A percentile compares a stretch with the other conserved stretches of the same genome.
Conservation (phyloP, 2,888 invertebrate genomes). For the Eledone cirrhosa region DNA sequence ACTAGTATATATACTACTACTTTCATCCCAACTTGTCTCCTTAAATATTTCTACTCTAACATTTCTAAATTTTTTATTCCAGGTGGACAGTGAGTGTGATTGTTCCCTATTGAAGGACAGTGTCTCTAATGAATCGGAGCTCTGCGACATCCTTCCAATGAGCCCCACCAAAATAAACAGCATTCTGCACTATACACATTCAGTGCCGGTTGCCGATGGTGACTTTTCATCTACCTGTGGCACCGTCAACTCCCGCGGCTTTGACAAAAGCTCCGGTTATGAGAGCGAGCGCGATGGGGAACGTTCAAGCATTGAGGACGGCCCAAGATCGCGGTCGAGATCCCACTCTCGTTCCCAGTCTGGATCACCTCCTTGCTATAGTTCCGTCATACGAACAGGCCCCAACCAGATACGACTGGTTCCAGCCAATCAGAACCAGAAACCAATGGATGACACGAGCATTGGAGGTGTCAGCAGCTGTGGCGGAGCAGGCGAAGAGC, state of each 20-base stretch:
- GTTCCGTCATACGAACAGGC: slow-evolving; percentile 59
- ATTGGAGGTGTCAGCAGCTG: slow-evolving; percentile 34
- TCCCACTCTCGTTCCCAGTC: slow-evolving; percentile 39
- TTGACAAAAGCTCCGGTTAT: slow-evolving; percentile 60
- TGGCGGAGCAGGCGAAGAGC: slow-evolving; percentile 40
- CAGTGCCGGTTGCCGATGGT: slow-evolving; percentile 19
- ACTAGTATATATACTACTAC: too few species aligned
- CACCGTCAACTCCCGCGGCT: slow-evolving; percentile 51
- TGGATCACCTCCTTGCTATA: slow-evolving; percentile 54
- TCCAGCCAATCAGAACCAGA: slow-evolving; percentile 46
- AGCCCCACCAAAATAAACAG: slow-evolving; percentile 28
- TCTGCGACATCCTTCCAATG: slow-evolving; percentile 25
- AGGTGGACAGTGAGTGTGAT: slow-evolving; percentile 24
- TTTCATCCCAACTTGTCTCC: neutral
- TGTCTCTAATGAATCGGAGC: slow-evolving; percentile 17
- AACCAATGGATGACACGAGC: slow-evolving; percentile 32
- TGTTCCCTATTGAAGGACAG: slow-evolving; percentile 24
- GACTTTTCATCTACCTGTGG: slow-evolving; percentile 35
- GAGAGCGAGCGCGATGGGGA: slow-evolving; percentile 60
- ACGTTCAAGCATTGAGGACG: slow-evolving; percentile 52
- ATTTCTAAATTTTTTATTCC: neutral
- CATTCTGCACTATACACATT: slow-evolving; percentile 25
- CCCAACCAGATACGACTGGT: slow-evolving; percentile 61
- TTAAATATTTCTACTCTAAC: neutral
- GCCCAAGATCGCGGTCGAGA: slow-evolving; percentile 44